These are phyloP conservation scores for Orchesella cincta DNA, from an alignment of 1,140 invertebrate genomes.

Conservation along the genomic window DNA sequence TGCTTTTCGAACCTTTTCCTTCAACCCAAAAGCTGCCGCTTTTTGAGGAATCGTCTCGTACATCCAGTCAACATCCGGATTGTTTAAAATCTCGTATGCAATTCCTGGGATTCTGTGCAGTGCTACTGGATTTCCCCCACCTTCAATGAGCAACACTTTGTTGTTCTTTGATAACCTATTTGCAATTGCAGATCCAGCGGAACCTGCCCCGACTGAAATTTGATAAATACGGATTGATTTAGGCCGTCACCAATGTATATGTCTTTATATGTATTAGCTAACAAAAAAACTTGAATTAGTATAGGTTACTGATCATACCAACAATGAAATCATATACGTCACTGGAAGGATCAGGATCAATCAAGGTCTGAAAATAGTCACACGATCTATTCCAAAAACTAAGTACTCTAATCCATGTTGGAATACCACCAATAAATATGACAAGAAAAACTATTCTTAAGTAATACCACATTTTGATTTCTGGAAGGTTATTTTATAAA, in stretches of 20 bases:
- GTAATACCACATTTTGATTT: not conserved
- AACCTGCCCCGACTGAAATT: constrained; percentile 61
- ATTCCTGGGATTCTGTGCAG: not conserved
- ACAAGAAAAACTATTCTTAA: not conserved
- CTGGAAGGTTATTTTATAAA: too few relatives aligned
- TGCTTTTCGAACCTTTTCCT: not conserved
- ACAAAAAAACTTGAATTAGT: too few relatives aligned
- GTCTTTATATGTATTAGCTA: too few relatives aligned
- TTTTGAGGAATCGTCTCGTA: constrained; percentile 34
- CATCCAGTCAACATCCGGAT: constrained; percentile 34
- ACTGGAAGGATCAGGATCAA: not conserved
- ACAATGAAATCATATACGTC: constrained; percentile 34
- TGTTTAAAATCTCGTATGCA: not conserved
- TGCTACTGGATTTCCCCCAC: constrained; percentile 65
- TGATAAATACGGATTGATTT: constrained; percentile 62
- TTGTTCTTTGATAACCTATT: constrained; percentile 9
- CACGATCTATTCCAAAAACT: not conserved
- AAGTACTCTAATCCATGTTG: not conserved
- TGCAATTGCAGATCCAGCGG: constrained; percentile 55
- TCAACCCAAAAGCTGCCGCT: not conserved
- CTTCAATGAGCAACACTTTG: constrained; percentile 21
- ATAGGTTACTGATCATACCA: too few relatives aligned
- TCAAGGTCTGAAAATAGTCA: not conserved
- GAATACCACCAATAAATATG: not conserved
- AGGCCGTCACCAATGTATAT: constrained; percentile 1